Percentiles rank a stretch among this genome's conserved stretches.
Evolutionary conservation across 2,113 vertebrate genomes (phyloP).

Genomic region (Gallinago undulata): DNA sequence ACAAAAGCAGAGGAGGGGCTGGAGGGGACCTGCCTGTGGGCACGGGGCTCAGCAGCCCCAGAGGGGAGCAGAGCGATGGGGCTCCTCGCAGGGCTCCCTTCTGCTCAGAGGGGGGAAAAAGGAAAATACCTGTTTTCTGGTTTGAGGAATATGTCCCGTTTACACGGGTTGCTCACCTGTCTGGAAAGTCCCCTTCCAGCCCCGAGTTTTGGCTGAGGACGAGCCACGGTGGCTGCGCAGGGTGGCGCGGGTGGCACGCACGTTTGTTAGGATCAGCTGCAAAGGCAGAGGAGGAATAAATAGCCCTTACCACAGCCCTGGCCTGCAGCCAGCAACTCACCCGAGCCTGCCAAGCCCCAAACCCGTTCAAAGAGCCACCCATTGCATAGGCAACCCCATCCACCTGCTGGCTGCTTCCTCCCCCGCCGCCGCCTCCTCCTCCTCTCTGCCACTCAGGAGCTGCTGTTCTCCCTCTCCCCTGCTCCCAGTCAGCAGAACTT

Average conservation of each 20-base stretch:
- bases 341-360: not conserved
- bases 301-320: not conserved
- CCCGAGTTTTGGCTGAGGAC: not conserved
- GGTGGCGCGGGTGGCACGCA: not conserved
- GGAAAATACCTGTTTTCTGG: not conserved
- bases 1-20: not conserved
- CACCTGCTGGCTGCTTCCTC: not conserved
- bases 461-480: not conserved
- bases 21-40: not conserved
- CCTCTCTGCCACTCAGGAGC: not conserved
- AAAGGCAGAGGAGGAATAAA: not conserved
- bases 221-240: accelerated
- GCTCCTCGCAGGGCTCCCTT: not conserved
- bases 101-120: not conserved
- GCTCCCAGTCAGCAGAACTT: not conserved
- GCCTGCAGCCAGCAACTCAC: not conserved
- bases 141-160: not conserved
- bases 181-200: not conserved
- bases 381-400: accelerated
- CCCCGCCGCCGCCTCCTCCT: not conserved
- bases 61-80: not conserved
- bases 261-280: not conserved
- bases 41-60: accelerated
- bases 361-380: not conserved
- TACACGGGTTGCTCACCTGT: accelerated